Base-by-base conservation (phyloP, 2,113 vertebrate genomes). In the Petaurus breviceps region DNA sequence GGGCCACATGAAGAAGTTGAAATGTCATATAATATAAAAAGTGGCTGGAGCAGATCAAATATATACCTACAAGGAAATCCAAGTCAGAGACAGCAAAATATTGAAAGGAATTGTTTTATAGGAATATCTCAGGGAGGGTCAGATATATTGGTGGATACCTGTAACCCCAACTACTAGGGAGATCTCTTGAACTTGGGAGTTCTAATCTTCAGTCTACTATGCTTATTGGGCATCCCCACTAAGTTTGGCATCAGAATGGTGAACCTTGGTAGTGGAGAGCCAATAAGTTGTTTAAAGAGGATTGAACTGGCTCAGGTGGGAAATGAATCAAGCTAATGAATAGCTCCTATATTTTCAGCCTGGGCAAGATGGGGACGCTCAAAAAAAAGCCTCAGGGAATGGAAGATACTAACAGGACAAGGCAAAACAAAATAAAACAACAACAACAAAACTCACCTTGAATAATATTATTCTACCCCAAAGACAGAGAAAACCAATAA, bases 261-360 rank as follows among this genome's bases (percentile, higher is more conserved):
- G 61, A n/a, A 12, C 14, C 11, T 37, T 68, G 31, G 31, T 12
- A 93, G 49, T 77, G 2, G 49, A 91, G 12, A 90, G 43, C 90
- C 47, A 53, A 91, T 49, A 51, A 19, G 52, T 3, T 23, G 91
- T 55, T 24, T 53, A 94, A 94, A 96, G 94, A 92, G 7, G 49
- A 52, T 10, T 51, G 61, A 53, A 89, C 46, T 95, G 2, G 51
- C 10, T 96, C 89, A 96, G 55, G 0, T 2, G 9, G 3, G 25
- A 28, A 52, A 28, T n/a, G 37, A 14, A n/a, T 77, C 61, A 43
- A 43, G n/a, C 6, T 84, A 19, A 43, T 84, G 19, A n/a, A 84
- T 8, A 84, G 68, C 5, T 37, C 37, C 16, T 22, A 16, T 84
- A 22, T 3, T 16, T 4, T 37, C 14, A 77, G 61, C 37, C 68